Evolutionary conservation across 37 sponge, comb jelly and placozoan species (phyloP).

Genomic region (Spongilla lacustris): DNA sequence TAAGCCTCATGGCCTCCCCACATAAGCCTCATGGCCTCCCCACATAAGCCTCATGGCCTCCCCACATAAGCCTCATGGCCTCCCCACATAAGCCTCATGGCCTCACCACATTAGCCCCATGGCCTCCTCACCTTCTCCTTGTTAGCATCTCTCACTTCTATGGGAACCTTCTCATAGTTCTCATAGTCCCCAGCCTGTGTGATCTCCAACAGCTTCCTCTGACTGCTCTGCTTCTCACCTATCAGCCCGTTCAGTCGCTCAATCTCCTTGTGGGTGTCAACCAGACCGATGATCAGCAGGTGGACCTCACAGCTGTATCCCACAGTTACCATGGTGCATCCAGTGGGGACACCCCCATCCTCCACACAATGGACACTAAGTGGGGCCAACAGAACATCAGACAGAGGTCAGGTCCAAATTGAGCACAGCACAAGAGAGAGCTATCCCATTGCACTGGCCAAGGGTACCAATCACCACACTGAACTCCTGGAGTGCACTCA

Average conservation of each 20-base stretch:
- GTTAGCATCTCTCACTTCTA: conserved; percentile 71
- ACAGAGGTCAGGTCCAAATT: not conserved
- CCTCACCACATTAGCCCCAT: not conserved
- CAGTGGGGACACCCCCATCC: conserved; percentile 54
- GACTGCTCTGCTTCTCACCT: too few relatives aligned
- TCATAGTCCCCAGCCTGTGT: not conserved
- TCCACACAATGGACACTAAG: conserved; percentile 39
- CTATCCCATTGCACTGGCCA: conserved; percentile 50
- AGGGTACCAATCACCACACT: conserved; percentile 40
- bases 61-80: too few relatives aligned
- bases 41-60: too few relatives aligned
- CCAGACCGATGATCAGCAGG: conserved; percentile 85
- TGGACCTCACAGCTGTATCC: conserved; percentile 86
- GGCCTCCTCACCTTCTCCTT: conserved; percentile 55
- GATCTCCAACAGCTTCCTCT: conserved; percentile 3
- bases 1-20: too few relatives aligned
- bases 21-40: too few relatives aligned
- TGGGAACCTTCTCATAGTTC: conserved; percentile 86
- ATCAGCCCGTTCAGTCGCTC: not conserved
- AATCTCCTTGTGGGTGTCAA: conserved; percentile 79
- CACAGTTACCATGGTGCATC: conserved; percentile 91
- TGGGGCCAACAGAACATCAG: not conserved
- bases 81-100: not conserved
- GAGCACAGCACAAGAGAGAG: conserved; percentile 8
- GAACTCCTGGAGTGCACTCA: conserved; percentile 27